Evolutionary conservation across 2,888 invertebrate species (phyloP).

Genomic region (Cephus runcator): DNA sequence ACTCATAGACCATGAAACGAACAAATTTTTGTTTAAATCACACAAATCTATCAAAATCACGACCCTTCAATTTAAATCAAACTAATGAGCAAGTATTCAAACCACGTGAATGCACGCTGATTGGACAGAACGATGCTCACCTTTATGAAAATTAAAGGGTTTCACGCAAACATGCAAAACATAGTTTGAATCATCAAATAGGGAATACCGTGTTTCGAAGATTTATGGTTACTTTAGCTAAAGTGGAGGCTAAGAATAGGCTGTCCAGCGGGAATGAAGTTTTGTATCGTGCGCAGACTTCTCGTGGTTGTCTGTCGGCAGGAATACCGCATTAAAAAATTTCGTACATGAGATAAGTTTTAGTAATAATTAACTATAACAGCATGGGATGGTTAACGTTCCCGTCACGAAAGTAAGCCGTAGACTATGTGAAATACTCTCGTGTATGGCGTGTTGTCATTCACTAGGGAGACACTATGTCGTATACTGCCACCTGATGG

Average conservation of each 20-base stretch:
- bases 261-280: not conserved
- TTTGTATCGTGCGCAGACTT: not conserved
- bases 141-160: conserved; percentile 18
- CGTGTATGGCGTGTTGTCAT: not conserved
- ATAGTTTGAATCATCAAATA: not conserved
- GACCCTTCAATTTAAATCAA: conserved; percentile 28
- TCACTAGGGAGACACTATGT: not conserved
- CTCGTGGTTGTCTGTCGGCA: not conserved
- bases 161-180: not conserved
- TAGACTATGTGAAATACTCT: not conserved
- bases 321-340: not conserved
- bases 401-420: not conserved
- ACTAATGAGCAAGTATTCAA: conserved; percentile 28
- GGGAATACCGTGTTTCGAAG: not conserved
- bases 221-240: not conserved
- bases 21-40: not conserved
- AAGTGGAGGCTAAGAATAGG: not conserved
- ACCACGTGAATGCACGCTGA: conserved; percentile 33
- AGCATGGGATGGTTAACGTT: not conserved
- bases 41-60: not conserved
- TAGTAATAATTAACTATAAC: not conserved
- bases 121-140: conserved; percentile 28
- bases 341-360: not conserved
- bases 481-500: not conserved
- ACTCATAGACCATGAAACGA: not conserved